Conservation (phyloP, 2,888 invertebrate genomes). For the Nudaria mundana region DNA sequence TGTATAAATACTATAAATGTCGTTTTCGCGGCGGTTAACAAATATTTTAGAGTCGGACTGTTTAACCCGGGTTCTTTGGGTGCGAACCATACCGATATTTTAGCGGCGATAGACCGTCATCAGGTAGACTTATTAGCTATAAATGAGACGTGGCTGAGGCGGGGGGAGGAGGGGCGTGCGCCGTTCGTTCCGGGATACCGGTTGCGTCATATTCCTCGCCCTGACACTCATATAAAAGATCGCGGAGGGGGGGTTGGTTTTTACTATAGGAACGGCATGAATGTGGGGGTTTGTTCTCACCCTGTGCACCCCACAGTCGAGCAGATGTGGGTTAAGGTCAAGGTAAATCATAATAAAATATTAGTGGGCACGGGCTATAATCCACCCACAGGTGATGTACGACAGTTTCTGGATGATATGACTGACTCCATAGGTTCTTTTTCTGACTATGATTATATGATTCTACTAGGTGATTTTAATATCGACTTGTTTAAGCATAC, state of each 20-base stretch:
- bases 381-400: background rate
- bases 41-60: background rate
- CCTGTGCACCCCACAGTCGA: background rate
- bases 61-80: background rate
- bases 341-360: background rate
- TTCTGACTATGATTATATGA: background rate
- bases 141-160: background rate
- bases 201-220: background rate
- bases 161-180: background rate
- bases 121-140: background rate
- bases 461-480: slow-evolving; percentile 1
- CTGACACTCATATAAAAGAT: background rate
- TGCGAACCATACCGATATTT: background rate
- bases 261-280: background rate
- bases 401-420: background rate
- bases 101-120: background rate
- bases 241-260: background rate
- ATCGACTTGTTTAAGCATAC: background rate
- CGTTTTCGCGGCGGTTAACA: no score
- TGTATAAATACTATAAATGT: no score
- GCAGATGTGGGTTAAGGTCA: background rate
- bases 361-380: background rate
- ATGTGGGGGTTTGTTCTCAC: background rate
- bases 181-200: background rate
- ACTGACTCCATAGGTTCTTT: background rate